Evolutionary conservation across 2,797 vertebrate genomes (phyloP), one percentile per base, ranked within the genome.

Genomic region (Bufotes viridis): DNA sequence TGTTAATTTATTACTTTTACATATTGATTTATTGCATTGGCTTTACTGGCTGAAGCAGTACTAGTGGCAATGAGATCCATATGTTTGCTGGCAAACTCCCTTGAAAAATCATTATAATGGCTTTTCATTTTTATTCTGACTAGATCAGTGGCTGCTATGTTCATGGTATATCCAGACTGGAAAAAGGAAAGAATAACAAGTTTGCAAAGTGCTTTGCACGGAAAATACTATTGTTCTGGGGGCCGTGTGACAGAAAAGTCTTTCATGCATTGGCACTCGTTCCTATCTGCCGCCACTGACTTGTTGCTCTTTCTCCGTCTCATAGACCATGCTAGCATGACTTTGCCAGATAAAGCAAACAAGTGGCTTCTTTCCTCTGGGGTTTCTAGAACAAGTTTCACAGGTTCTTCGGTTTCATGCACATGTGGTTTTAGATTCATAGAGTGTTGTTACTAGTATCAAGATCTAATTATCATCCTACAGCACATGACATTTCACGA

Each of bases 41-140:
- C 93, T 92, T 92, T 92, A 90, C 89, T 91, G 92, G 93, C 92
- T 92, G 75, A 93, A 92, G 91, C 90, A 92, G 90, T 92, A 88
- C 90, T 92, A 93, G 91, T 92, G 93, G 92, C 93, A 94, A 93
- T 93, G 94, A 94, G 90, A 94, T 94, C 94, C 94, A 94, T 94
- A 94, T 94, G 93, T 92, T 93, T 90, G 90, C 92, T 91, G 81
- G 88, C 88, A 87, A 87, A 22, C 90, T 92, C 87, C 92, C 92
- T 90, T 91, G 75, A 91, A 90, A 92, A 91, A 92, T 93, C 67
- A 92, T 93, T 91, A 90, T 87, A 91, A 6, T 92, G 76, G n/a
- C 88, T 92, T 92, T 90, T 90, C 74, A 82, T 90, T 91, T 91
- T 90, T 91, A 92, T 92, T 91, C 92, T 90, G 91, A 92, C 90